phyloP scores from a whole-genome alignment of 1,140 invertebrate species.

The Ceratina australensis region DNA sequence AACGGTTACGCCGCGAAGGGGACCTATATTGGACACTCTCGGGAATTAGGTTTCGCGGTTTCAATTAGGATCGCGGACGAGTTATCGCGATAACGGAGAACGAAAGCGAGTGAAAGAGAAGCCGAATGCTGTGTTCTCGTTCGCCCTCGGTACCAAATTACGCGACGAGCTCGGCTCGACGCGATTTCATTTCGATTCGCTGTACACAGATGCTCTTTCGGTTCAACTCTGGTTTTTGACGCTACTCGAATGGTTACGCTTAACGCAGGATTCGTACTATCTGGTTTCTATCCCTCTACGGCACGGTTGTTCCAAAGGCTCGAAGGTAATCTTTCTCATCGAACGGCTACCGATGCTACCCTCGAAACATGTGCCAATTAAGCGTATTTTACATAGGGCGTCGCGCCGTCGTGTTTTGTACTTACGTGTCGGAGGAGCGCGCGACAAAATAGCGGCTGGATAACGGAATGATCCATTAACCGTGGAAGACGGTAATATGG shows the following conservation, averaged over 20 bases:
- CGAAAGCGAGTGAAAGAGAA: constrained; percentile 22
- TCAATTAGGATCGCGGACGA: constrained; percentile 52
- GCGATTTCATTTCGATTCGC: constrained; percentile 43
- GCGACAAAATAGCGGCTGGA: constrained; percentile 48
- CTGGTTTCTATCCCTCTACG: not conserved
- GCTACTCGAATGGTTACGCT: too few species aligned
- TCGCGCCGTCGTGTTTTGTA: constrained; percentile 1
- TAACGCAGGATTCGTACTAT: too few species aligned
- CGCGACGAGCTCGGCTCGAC: constrained; percentile 11
- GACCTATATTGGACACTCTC: constrained; percentile 52
- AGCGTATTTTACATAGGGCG: constrained; percentile 23
- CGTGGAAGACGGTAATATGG: constrained; percentile 60
- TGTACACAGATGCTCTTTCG: constrained; percentile 10
- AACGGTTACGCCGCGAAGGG: constrained; percentile 32
- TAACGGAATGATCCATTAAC: constrained; percentile 65
- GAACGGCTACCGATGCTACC: not conserved
- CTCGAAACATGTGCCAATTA: constrained; percentile 36
- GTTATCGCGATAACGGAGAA: constrained; percentile 44
- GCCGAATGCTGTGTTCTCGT: not conserved
- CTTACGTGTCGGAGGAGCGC: constrained; percentile 34
- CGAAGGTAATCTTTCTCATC: constrained; percentile 3
- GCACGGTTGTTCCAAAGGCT: not conserved
- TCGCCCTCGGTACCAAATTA: constrained; percentile 24
- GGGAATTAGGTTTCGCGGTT: constrained; percentile 52
- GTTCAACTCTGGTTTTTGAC: not conserved